Percentiles rank a stretch among this genome's conserved stretches.
These are phyloP conservation scores for Geodia barretti DNA, from an alignment of 37 sponge, comb jelly and placozoan genomes.

Conservation along the genomic window DNA sequence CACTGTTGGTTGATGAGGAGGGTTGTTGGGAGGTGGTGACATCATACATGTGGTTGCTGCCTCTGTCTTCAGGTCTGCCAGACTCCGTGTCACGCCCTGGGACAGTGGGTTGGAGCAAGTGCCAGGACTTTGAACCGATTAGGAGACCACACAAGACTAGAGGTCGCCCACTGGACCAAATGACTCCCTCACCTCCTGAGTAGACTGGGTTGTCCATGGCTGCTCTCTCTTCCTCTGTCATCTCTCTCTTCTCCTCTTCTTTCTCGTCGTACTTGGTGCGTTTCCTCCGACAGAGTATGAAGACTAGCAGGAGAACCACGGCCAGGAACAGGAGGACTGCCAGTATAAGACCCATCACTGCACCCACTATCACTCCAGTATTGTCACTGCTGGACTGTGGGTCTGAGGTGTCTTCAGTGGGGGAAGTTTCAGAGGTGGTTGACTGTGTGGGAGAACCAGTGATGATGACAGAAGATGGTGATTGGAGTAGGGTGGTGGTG, in stretches of 20 bases:
- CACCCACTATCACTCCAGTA: background rate
- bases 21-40: too few species aligned
- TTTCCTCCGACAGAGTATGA: background rate
- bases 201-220: background rate
- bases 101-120: too few species aligned
- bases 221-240: background rate
- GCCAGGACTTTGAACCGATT: too few species aligned
- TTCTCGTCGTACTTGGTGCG: too few species aligned
- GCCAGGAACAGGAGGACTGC: background rate
- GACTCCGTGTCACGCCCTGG: too few species aligned
- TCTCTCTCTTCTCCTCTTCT: background rate
- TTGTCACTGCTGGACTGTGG: background rate
- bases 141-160: too few species aligned
- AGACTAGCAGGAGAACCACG: background rate
- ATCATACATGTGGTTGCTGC: too few species aligned
- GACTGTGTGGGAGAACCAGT: background rate
- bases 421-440: too few species aligned
- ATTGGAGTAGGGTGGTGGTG: background rate
- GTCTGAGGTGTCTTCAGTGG: background rate
- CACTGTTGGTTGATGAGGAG: too few species aligned
- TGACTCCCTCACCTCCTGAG: too few species aligned
- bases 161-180: too few species aligned
- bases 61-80: too few species aligned
- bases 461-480: background rate
- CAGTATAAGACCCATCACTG: background rate